Percentiles rank a stretch among this genome's conserved stretches.
Conservation (phyloP, 37 sponge, comb jelly and placozoan genomes). For the Beroe ovata region DNA sequence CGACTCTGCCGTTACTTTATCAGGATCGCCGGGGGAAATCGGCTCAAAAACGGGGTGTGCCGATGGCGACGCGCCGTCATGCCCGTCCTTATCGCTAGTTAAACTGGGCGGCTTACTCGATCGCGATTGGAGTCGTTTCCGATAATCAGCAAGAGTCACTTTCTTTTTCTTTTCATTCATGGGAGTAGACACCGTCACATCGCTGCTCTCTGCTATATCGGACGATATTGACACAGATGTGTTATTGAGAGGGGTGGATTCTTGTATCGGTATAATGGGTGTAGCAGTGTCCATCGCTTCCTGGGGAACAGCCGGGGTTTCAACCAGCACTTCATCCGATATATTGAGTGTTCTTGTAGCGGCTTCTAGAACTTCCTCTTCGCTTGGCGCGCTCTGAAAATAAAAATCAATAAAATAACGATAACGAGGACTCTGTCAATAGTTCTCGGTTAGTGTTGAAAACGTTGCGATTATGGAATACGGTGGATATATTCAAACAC, state of each 20-base stretch:
- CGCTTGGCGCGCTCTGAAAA: constrained; percentile 11
- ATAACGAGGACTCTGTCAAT: no score
- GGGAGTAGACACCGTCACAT: background rate
- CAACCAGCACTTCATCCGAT: background rate
- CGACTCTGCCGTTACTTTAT: background rate
- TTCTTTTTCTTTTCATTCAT: constrained; percentile 31
- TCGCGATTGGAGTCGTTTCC: constrained; percentile 53
- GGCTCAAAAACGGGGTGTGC: constrained; percentile 48
- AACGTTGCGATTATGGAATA: no score
- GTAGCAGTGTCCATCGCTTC: background rate
- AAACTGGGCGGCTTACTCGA: constrained; percentile 11
- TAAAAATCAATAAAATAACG: no score
- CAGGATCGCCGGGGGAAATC: background rate
- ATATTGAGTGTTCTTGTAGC: constrained; percentile 32
- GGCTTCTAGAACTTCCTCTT: background rate
- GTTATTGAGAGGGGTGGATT: background rate
- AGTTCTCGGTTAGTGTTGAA: no score
- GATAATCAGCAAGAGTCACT: constrained; percentile 45
- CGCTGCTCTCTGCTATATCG: background rate
- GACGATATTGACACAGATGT: background rate
- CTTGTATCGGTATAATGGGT: background rate
- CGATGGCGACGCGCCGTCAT: background rate
- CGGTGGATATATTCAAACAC: no score
- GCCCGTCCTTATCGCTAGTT: background rate
- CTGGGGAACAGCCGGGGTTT: background rate